phyloP scores from a whole-genome alignment of 2,888 invertebrate species.

The Frankliniella fusca region DNA sequence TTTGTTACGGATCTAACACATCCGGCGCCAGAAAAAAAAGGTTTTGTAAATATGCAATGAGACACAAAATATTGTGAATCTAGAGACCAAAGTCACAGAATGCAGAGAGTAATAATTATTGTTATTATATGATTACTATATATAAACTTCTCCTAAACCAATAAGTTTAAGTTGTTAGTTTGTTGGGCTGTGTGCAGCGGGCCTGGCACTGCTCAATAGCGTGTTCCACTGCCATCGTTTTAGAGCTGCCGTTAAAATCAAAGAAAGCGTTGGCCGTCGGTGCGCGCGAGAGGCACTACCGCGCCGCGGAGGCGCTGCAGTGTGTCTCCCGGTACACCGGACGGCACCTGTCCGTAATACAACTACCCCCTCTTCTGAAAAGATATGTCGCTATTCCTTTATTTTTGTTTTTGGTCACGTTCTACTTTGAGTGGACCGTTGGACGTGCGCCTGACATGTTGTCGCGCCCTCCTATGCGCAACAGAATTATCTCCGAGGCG shows the following conservation, averaged over 20 bases:
- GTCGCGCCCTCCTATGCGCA: no score
- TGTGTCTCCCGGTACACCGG: no score
- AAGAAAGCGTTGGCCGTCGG: not conserved
- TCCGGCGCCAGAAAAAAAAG: not conserved
- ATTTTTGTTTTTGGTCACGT: no score
- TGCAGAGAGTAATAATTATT: not conserved
- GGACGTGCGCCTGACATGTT: no score
- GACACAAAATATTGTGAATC: slow-evolving; percentile 6
- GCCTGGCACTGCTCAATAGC: slow-evolving; percentile 25
- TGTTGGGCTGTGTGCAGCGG: slow-evolving; percentile 25
- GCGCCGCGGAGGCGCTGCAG: no score
- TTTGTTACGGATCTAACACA: not conserved
- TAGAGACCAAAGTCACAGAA: slow-evolving; percentile 23
- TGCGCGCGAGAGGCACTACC: no score
- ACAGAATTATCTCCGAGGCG: no score
- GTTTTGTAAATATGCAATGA: slow-evolving; percentile 4
- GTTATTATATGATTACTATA: not conserved
- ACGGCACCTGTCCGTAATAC: no score
- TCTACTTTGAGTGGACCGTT: no score
- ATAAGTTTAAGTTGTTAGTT: slow-evolving; percentile 10
- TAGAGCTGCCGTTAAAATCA: slow-evolving; percentile 8
- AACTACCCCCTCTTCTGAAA: no score
- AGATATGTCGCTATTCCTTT: no score
- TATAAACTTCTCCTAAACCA: slow-evolving; percentile 1
- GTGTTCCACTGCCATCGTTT: slow-evolving; percentile 13